phyloP scores from a whole-genome alignment of 2,113 vertebrate genomes.

The Malurus cyaneus region DNA sequence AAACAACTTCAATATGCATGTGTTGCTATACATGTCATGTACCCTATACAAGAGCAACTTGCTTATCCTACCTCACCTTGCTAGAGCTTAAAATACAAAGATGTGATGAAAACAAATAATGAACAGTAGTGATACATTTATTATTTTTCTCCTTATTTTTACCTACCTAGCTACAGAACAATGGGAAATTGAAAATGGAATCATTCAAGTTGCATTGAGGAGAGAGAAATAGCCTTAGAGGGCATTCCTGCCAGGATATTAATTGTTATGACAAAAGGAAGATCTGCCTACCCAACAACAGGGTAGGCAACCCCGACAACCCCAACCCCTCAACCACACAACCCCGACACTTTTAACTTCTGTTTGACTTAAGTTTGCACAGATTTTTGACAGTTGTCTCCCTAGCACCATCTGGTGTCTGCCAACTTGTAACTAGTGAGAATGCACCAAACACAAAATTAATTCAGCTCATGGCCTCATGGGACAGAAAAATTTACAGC shows the following conservation, averaged over 20 bases:
- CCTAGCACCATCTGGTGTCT: conserved; percentile 58
- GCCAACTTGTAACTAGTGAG: conserved; percentile 23
- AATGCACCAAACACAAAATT: not conserved
- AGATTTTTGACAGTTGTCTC: conserved; percentile 35
- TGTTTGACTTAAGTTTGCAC: not conserved
- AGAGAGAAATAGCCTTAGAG: not conserved
- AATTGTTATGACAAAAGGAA: not conserved
- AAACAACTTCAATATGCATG: not conserved
- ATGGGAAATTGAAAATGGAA: not conserved
- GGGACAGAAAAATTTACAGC: conserved; percentile 32
- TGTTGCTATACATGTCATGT: not conserved
- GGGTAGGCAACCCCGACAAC: no score
- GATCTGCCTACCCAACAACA: not conserved
- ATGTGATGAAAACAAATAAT: not conserved
- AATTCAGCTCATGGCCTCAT: conserved; percentile 23
- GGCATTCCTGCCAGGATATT: not conserved
- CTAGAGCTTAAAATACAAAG: not conserved
- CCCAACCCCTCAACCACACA: not conserved
- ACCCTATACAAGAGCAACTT: not conserved
- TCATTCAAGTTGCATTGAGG: not conserved
- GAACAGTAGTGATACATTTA: not conserved
- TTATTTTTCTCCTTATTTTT: not conserved
- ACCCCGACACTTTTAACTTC: not conserved
- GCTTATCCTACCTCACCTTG: not conserved
- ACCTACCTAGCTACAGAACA: not conserved